A percentile compares a stretch with the other conserved stretches of the same genome.
Conservation (phyloP, 2,113 vertebrate genomes). For the Hippocampus abdominalis region DNA sequence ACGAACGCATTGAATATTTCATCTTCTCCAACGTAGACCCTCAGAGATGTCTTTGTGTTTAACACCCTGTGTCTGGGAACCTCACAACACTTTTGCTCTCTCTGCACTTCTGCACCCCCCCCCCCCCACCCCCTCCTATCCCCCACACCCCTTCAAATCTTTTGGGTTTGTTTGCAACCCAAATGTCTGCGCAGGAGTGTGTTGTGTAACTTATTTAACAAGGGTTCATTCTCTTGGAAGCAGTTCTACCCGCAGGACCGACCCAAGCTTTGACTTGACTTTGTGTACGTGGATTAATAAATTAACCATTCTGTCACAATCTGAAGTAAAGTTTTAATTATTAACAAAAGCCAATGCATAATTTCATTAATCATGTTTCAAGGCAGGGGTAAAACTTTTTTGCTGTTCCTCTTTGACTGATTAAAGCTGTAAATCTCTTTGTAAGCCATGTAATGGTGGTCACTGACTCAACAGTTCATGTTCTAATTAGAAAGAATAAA, state of each 20-base stretch:
- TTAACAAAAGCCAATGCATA: conserved; percentile 76
- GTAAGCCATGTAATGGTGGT: conserved; percentile 49
- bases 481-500: conserved; percentile 63
- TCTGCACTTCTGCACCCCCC: conserved; percentile 28
- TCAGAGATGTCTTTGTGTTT: conserved; percentile 65
- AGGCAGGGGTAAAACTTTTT: conserved; percentile 71
- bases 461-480: conserved; percentile 51
- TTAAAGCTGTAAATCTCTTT: conserved; percentile 77
- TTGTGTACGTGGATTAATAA: conserved; percentile 77
- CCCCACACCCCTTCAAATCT: conserved; percentile 38
- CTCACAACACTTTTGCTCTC: conserved; percentile 30
- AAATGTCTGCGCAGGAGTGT: conserved; percentile 56
- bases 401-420: conserved; percentile 73
- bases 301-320: conserved; percentile 78
- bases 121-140: conserved; percentile 11
- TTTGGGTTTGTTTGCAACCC: conserved; percentile 71
- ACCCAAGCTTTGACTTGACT: conserved; percentile 71
- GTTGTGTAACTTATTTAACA: conserved; percentile 76
- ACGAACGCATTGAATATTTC: conserved; percentile 75
- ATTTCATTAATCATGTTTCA: conserved; percentile 73
- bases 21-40: conserved; percentile 64
- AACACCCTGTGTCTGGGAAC: conserved; percentile 61
- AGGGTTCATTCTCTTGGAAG: conserved; percentile 74
- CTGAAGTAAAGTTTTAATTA: conserved; percentile 76
- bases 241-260: conserved; percentile 71